Percentiles rank a stretch among this genome's conserved stretches.
phyloP scores from a whole-genome alignment of 2,888 invertebrate species.

The Bombylius discolor region DNA sequence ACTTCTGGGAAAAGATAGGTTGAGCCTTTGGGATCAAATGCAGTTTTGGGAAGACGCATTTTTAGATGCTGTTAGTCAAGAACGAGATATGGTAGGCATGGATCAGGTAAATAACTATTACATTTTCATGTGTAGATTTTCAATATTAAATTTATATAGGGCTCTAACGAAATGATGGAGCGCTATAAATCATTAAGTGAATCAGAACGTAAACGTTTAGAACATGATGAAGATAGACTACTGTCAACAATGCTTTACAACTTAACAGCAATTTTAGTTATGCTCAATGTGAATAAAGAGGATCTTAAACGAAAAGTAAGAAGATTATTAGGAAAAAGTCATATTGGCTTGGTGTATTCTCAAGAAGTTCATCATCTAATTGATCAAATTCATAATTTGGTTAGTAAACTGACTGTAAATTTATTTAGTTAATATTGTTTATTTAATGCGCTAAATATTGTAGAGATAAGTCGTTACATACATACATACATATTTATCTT shows the following conservation, averaged over 20 bases:
- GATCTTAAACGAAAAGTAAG: slow-evolving; percentile 78
- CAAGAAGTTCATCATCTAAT: slow-evolving; percentile 94
- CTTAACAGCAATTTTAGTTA: slow-evolving; percentile 87
- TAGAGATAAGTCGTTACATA: no score
- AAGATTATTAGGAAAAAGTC: slow-evolving; percentile 90
- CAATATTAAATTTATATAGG: slow-evolving; percentile 34
- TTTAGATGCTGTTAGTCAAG: slow-evolving; percentile 92
- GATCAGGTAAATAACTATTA: slow-evolving; percentile 54
- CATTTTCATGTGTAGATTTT: not conserved
- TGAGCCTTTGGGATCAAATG: slow-evolving; percentile 95
- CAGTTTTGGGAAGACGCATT: slow-evolving; percentile 99
- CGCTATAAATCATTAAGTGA: slow-evolving; percentile 87
- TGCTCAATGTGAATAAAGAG: slow-evolving; percentile 75
- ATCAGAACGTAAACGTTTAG: slow-evolving; percentile 83
- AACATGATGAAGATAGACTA: slow-evolving; percentile 94
- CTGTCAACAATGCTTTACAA: slow-evolving; percentile 93
- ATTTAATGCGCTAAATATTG: no score
- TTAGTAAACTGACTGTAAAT: slow-evolving; percentile 38
- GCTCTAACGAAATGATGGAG: slow-evolving; percentile 98
- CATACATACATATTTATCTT: no score
- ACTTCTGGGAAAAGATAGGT: slow-evolving; percentile 50
- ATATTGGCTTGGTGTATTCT: slow-evolving; percentile 94
- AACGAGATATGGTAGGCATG: slow-evolving; percentile 98
- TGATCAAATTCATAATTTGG: slow-evolving; percentile 87
- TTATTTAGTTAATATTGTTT: not conserved